Percentiles rank a stretch among this genome's conserved stretches.
Conservation (phyloP, 2,113 vertebrate genomes). For the Lathamus discolor region DNA sequence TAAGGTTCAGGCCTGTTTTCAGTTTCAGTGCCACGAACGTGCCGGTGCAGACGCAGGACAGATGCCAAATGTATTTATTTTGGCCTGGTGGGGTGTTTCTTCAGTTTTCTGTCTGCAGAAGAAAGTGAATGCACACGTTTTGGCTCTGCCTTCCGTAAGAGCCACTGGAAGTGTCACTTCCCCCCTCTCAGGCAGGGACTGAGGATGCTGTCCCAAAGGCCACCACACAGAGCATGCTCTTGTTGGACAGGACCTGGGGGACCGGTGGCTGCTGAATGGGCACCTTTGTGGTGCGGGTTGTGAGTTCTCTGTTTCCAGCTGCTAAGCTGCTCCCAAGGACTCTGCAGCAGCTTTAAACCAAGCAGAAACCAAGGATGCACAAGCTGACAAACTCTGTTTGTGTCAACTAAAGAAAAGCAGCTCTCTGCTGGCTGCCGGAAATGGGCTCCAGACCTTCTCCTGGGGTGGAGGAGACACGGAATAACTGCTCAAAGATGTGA, state of each 20-base stretch:
- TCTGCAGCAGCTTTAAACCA: not conserved
- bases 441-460: slow-evolving; percentile 72
- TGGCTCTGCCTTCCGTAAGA: not conserved
- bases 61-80: slow-evolving; percentile 49
- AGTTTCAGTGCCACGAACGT: not conserved
- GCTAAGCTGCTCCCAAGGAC: slow-evolving; percentile 1
- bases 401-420: slow-evolving; percentile 56
- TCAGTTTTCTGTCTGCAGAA: slow-evolving; percentile 17
- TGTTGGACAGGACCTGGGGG: not conserved
- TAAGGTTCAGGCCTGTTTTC: slow-evolving; percentile 21
- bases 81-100: slow-evolving; percentile 1
- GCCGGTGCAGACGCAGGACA: not conserved
- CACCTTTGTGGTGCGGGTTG: not conserved
- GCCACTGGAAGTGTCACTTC: slow-evolving; percentile 8
- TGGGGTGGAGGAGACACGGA: slow-evolving; percentile 43
- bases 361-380: slow-evolving; percentile 61
- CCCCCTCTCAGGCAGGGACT: not conserved
- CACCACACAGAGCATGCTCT: slow-evolving; percentile 33
- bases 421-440: slow-evolving; percentile 60
- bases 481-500: slow-evolving; percentile 65
- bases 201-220: not conserved
- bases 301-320: not conserved
- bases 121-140: not conserved
- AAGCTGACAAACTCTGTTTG: slow-evolving; percentile 72
- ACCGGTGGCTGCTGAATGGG: not conserved